Conservation (phyloP, 2,888 invertebrate genomes). For the Drosophila paranaensis region DNA sequence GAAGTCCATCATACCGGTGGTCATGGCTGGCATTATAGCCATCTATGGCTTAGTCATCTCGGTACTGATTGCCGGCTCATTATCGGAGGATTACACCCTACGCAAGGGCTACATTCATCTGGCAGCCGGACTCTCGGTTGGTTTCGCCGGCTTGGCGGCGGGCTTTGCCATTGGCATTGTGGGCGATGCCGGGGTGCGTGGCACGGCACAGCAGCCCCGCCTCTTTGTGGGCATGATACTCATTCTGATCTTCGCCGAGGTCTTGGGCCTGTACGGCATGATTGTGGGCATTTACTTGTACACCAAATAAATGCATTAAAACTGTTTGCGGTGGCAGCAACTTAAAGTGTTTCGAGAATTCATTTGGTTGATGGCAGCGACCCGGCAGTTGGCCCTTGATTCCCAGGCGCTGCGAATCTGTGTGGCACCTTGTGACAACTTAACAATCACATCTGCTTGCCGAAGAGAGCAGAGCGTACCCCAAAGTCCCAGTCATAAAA, state of each 20-base stretch:
- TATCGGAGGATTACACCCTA: conserved; percentile 77
- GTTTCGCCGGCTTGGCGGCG: conserved; percentile 98
- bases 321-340: background rate
- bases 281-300: conserved; percentile 99
- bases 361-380: conserved; percentile 13
- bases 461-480: background rate
- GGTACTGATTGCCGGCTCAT: conserved; percentile 94
- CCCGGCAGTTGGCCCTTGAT: conserved; percentile 13
- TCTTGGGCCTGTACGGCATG: conserved; percentile 99
- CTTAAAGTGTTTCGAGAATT: conserved; percentile 12
- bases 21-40: conserved; percentile 99
- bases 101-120: conserved; percentile 97
- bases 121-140: conserved; percentile 98
- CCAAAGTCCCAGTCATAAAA: conserved; percentile 49
- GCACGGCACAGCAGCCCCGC: conserved; percentile 99
- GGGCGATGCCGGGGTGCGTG: conserved; percentile 99
- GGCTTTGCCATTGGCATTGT: conserved; percentile 89
- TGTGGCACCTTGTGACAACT: conserved; percentile 61
- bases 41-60: conserved; percentile 99
- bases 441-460: conserved; percentile 61
- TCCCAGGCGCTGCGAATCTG: conserved; percentile 63
- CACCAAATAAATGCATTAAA: conserved; percentile 89
- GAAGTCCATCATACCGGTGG: conserved; percentile 97
- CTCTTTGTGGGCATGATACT: conserved; percentile 81
- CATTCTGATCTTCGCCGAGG: conserved; percentile 98